These are phyloP conservation scores for Rachycentron canadum DNA, from an alignment of 2,797 vertebrate species.

Conservation along the genomic window DNA sequence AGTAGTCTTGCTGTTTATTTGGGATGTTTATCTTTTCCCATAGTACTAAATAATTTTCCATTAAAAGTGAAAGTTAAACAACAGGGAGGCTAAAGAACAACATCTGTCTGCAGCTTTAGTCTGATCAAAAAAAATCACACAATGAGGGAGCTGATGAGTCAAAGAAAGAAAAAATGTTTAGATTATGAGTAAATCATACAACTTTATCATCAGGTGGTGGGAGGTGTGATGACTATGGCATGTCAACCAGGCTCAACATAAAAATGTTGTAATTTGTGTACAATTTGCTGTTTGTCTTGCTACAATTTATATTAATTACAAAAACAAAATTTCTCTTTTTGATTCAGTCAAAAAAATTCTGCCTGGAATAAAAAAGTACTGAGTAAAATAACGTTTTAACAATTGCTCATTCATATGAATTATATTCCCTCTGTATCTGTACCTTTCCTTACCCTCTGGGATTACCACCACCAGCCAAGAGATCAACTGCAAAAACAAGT, in stretches of 20 bases:
- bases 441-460: background rate
- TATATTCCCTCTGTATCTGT: background rate
- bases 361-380: background rate
- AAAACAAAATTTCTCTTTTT: background rate
- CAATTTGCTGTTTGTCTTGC: background rate
- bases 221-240: background rate
- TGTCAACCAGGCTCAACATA: background rate
- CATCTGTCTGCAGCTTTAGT: background rate
- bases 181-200: constrained; percentile 2
- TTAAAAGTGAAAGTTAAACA: background rate
- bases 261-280: background rate
- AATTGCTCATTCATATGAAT: background rate
- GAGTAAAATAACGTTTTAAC: background rate
- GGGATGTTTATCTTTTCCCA: background rate
- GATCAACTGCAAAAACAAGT: background rate
- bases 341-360: background rate
- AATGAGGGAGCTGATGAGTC: too few relatives aligned
- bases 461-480: constrained; percentile 7
- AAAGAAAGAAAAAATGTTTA: background rate
- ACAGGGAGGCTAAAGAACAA: background rate
- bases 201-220: constrained; percentile 7
- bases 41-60: constrained; percentile 3
- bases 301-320: background rate
- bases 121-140: too few relatives aligned
- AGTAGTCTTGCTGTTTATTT: constrained; percentile 60